These are phyloP conservation scores for Nemurella pictetii DNA, from an alignment of 2,888 invertebrate species.

Conservation along the genomic window DNA sequence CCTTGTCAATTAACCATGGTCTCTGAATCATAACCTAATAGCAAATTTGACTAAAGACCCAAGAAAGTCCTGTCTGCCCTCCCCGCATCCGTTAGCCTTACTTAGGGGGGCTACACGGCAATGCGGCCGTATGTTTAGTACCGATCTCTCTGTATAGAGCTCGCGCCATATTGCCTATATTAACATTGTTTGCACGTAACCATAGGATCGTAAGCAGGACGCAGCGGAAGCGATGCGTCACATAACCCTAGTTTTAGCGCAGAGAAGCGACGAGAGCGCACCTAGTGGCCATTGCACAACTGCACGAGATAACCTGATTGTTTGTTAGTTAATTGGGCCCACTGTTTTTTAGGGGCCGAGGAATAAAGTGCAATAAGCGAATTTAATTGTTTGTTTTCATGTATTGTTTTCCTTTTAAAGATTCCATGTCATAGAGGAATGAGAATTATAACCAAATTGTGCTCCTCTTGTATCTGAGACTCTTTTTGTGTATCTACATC, in stretches of 20 bases:
- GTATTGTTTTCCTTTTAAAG: too few relatives aligned
- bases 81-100: background rate
- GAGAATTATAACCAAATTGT: too few relatives aligned
- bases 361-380: background rate
- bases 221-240: too few relatives aligned
- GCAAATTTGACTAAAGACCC: background rate
- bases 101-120: background rate
- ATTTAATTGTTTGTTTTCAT: too few relatives aligned
- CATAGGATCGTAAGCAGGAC: background rate
- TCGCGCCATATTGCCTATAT: background rate
- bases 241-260: background rate
- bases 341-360: background rate
- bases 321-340: background rate
- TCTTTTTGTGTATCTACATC: too few relatives aligned
- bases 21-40: background rate
- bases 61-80: background rate
- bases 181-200: background rate
- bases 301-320: background rate
- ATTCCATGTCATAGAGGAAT: too few relatives aligned
- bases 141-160: background rate
- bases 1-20: background rate
- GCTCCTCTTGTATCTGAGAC: too few relatives aligned
- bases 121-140: background rate
- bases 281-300: background rate
- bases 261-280: background rate